Base-by-base conservation (phyloP, 2,113 vertebrate genomes). In the Corythoichthys intestinalis region DNA sequence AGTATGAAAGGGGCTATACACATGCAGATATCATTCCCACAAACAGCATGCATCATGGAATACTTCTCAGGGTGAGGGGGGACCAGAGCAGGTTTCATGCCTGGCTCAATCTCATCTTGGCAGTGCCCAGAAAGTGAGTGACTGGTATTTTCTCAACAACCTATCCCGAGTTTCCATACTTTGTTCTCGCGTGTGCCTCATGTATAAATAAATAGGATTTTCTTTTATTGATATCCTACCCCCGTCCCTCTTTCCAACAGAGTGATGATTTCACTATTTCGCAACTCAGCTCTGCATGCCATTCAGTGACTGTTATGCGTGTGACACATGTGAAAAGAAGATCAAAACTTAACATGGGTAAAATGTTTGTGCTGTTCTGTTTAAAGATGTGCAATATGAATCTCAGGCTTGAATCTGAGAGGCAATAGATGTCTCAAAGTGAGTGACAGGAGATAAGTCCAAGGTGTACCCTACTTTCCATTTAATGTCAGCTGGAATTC, bases 211-310 rank as follows among this genome's bases (percentile, higher is more conserved):
- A 28, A 54, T 28, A 4, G 2, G 52, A 11, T 8, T 28, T 54
- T 15, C 10, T 50, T 50, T 50, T 15, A n/a, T 17, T 78, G 69
- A 70, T 68, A 74, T 80, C 81, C 76, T 58, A 35, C 49, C 63
- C 50, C 75, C 41, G 13, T 66, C 13, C 65, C 17, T 71, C 65
- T 10, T 12, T 71, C 59, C 44, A 64, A 54, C 72, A 54, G 7
- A 60, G 52, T 60, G n/a, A 37, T 20, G 35, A 28, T 28, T 47
- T 48, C 49, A 41, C 66, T 75, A 63, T 75, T 66, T 53, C 48
- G 57, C 15, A 44, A 68, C 44, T 0, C 58, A 74, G 76, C 49
- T 12, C 15, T 39, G 4, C 28, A 6, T 59, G 58, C 64, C 73
- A 62, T 38, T 65, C 48, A 47, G 34, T 34, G 48, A 66, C 62